Base-by-base conservation (phyloP, 2,113 vertebrate genomes). In the Hemiprocne comata region DNA sequence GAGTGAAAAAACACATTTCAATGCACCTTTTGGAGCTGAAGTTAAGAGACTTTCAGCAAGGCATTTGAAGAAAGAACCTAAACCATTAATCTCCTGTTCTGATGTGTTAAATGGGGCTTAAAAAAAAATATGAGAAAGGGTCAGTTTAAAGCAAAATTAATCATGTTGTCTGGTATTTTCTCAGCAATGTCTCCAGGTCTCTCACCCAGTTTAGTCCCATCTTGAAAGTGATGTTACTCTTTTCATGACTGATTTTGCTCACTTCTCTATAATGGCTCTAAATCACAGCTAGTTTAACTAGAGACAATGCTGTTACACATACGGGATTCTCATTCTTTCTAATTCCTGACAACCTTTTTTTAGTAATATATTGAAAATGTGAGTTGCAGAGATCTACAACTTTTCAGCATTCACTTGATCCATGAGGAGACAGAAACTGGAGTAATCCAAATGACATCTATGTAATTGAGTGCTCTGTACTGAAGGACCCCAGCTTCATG, bases 121-220 rank as follows among this genome's bases (percentile, higher is more conserved):
- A 72, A 81, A 85, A 29, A 75, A 75, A 92, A 64, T 5, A 76
- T 40, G 69, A 69, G 15, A 61, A 78, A 69, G 5, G 3, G 7
- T 36, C 31, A 13, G 10, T 83, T 93, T 85, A 42, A 92, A 72
- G 17, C 8, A 50, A 77, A 83, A 83, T 61, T 38, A 77, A 62
- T 83, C 28, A 36, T 6, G 17, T 26, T 2, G 0, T 44, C 80
- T 58, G 66, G 9, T 79, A 85, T 77, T 86, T 93, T 65, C 33
- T 69, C 75, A 90, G 54, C 14, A 88, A 26, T 42, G 4, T 55
- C 16, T 61, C 13, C 34, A 80, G 18, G 14, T 7, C 14, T 83
- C 20, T 90, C 21, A 53, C 17, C 6, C 23, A 0, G 0, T 13
- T 46, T 13, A 57, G 9, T 65, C 20, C 11, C 23, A n/a, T 33